phyloP scores from a whole-genome alignment of 92 coral and sea anemone genomes.

The Epizoanthus fatuus region DNA sequence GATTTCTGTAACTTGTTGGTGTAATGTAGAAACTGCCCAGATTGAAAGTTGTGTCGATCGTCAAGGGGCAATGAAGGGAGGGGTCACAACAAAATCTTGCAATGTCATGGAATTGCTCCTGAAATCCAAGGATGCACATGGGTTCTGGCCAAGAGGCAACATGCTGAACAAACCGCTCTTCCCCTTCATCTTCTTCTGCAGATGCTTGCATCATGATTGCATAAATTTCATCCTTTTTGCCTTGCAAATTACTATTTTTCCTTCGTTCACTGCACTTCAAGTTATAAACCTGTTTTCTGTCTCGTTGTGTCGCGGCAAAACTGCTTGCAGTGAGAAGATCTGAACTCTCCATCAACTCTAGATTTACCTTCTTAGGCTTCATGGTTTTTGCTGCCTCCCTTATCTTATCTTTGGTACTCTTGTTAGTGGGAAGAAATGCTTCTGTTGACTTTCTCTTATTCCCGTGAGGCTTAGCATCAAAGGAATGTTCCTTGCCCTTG shows the following conservation, averaged over 20 bases:
- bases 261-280: slow-evolving; percentile 20
- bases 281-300: slow-evolving; percentile 51
- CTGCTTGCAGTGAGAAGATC: slow-evolving; percentile 48
- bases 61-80: not conserved
- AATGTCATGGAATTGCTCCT: slow-evolving; percentile 53
- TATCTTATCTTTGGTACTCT: slow-evolving; percentile 50
- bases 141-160: slow-evolving; percentile 63
- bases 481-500: slow-evolving; percentile 50
- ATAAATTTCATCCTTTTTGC: slow-evolving; percentile 41
- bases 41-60: slow-evolving; percentile 26
- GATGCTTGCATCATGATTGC: slow-evolving; percentile 45
- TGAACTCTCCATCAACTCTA: slow-evolving; percentile 7
- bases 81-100: slow-evolving; percentile 49
- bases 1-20: slow-evolving; percentile 48
- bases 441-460: slow-evolving; percentile 34
- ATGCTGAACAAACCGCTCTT: slow-evolving; percentile 43
- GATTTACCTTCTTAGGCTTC: slow-evolving; percentile 45
- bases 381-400: slow-evolving; percentile 20
- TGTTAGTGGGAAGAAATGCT: slow-evolving; percentile 55
- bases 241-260: slow-evolving; percentile 4
- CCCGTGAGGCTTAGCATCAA: slow-evolving; percentile 54
- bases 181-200: slow-evolving; percentile 46
- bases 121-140: slow-evolving; percentile 57
- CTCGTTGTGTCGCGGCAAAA: slow-evolving; percentile 37
- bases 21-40: slow-evolving; percentile 51